A percentile compares a stretch with the other conserved stretches of the same genome.
These are phyloP conservation scores for Helicoverpa armigera DNA, from an alignment of 1,140 invertebrate genomes.

Conservation along the genomic window DNA sequence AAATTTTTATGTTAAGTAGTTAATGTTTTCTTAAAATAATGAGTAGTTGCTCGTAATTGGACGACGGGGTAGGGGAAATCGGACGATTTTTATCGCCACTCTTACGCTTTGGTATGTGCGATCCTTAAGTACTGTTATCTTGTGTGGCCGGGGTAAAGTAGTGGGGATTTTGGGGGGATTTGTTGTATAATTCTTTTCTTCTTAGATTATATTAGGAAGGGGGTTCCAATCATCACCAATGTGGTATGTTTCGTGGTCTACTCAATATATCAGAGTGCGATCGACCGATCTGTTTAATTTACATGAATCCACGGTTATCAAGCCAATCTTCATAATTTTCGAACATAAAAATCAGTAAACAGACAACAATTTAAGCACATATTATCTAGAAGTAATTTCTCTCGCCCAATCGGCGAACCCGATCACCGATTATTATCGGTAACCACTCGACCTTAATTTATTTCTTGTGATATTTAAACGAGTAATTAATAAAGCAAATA, in stretches of 20 bases:
- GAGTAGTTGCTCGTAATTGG: slow-evolving; percentile 56
- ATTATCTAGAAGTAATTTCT: neutral
- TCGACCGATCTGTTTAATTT: no score
- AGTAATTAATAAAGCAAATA: slow-evolving; percentile 39
- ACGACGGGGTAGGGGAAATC: slow-evolving; percentile 50
- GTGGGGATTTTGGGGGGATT: neutral
- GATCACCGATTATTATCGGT: slow-evolving; percentile 11
- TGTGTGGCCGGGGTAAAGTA: slow-evolving; percentile 3
- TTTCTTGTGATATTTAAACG: slow-evolving; percentile 42
- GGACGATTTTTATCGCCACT: slow-evolving; percentile 48
- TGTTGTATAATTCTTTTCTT: neutral
- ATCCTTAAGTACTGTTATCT: slow-evolving; percentile 13
- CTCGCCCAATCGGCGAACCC: neutral
- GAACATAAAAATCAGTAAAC: no score
- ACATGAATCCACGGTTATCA: no score
- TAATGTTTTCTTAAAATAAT: slow-evolving; percentile 63
- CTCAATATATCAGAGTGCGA: no score
- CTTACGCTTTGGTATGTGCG: slow-evolving; percentile 18
- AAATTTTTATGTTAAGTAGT: slow-evolving; percentile 67
- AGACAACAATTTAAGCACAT: neutral
- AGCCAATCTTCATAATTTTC: no score
- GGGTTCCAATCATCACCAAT: neutral
- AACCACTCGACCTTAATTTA: slow-evolving; percentile 23
- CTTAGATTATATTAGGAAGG: neutral
- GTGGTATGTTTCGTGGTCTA: no score